These are phyloP conservation scores for Actinernus sp. DNA, from an alignment of 92 coral and sea anemone genomes.

Conservation along the genomic window DNA sequence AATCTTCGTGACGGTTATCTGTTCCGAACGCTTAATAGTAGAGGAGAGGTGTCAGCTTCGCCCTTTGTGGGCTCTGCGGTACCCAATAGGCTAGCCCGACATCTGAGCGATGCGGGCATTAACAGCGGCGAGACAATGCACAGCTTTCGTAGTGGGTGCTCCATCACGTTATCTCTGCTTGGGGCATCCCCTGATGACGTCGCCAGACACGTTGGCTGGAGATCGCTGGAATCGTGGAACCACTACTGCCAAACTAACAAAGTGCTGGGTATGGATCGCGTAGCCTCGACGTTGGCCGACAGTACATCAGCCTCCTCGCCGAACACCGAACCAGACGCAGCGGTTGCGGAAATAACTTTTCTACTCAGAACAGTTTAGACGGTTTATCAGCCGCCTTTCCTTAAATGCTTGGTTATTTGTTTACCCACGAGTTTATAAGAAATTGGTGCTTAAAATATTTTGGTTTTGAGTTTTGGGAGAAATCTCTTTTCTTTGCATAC, in stretches of 20 bases:
- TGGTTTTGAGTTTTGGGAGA: no score
- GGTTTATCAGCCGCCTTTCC: neutral
- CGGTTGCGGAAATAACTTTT: neutral
- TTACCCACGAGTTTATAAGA: no score
- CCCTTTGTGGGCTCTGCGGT: slow-evolving; percentile 50
- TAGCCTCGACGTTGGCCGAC: slow-evolving; percentile 25
- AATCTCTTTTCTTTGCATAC: no score
- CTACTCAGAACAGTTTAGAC: neutral
- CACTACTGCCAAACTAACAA: slow-evolving; percentile 20
- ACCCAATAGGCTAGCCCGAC: slow-evolving; percentile 11
- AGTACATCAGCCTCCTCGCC: neutral
- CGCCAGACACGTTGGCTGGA: slow-evolving; percentile 33
- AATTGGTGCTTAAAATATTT: no score
- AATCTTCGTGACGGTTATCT: slow-evolving; percentile 41
- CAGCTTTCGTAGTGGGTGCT: slow-evolving; percentile 27
- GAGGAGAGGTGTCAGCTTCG: slow-evolving; percentile 29
- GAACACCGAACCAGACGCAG: neutral
- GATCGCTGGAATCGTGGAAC: neutral
- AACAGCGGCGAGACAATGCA: slow-evolving; percentile 46
- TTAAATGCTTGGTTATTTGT: no score
- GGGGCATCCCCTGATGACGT: slow-evolving; percentile 20
- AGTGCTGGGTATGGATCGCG: slow-evolving; percentile 9
- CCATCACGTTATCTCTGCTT: slow-evolving; percentile 16
- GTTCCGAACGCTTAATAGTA: slow-evolving; percentile 40
- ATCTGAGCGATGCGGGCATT: slow-evolving; percentile 14